Evolutionary conservation across 2,888 invertebrate species (phyloP).

Genomic region (Trilocha varians): DNA sequence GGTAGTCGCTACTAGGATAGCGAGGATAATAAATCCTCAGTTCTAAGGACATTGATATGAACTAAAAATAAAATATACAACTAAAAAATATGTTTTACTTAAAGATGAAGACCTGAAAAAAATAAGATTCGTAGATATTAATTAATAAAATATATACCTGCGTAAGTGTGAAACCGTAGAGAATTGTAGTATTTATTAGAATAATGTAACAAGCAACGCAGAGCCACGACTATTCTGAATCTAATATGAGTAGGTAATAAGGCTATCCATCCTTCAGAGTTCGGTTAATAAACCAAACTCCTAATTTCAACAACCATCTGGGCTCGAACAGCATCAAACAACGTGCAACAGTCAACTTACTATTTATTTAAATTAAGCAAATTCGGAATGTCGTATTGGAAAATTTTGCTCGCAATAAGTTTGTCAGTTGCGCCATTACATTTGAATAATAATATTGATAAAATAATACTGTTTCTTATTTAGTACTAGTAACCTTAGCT

Average conservation of each 20-base stretch:
- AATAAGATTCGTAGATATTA: too few species aligned
- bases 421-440: slow-evolving; percentile 36
- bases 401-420: slow-evolving; percentile 30
- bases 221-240: too few species aligned
- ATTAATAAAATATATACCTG: too few species aligned
- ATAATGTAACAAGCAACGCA: too few species aligned
- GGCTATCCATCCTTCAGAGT: too few species aligned
- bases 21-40: slow-evolving; percentile 31
- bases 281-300: too few species aligned
- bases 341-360: slow-evolving; percentile 55
- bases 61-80: neutral
- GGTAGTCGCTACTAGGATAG: slow-evolving; percentile 43
- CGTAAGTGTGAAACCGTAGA: too few species aligned
- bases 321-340: too few species aligned
- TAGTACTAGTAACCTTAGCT: neutral
- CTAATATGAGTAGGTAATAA: too few species aligned
- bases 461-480: slow-evolving; percentile 17
- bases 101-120: too few species aligned
- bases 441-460: slow-evolving; percentile 36
- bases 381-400: slow-evolving; percentile 31
- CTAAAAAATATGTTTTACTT: neutral
- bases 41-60: slow-evolving; percentile 14
- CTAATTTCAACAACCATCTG: neutral
- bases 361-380: slow-evolving; percentile 39
- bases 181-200: too few species aligned